phyloP scores from a whole-genome alignment of 2,797 vertebrate species.

The Loriculus beryllinus region DNA sequence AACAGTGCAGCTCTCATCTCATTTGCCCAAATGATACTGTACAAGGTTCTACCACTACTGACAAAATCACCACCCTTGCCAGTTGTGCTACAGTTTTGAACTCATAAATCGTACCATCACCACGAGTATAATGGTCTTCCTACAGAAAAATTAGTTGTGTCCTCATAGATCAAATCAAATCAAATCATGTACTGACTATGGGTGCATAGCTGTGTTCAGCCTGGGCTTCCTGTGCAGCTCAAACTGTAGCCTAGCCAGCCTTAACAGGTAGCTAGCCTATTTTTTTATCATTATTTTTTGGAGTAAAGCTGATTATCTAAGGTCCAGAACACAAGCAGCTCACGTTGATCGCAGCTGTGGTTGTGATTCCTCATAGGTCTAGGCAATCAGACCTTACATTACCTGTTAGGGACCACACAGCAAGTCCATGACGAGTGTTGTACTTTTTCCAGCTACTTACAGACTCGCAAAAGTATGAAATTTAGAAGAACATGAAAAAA shows the following conservation, averaged over 20 bases:
- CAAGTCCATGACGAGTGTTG: neutral
- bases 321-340: neutral
- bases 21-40: neutral
- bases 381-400: neutral
- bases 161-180: neutral
- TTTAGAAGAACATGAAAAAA: constrained; percentile 16
- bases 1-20: neutral
- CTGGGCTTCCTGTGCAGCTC: neutral
- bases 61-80: neutral
- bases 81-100: neutral
- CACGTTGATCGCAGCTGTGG: neutral
- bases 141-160: neutral
- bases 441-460: neutral
- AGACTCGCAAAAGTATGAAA: neutral
- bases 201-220: neutral
- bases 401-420: constrained; percentile 21
- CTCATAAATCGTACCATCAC: neutral
- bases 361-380: neutral
- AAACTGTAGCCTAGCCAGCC: neutral
- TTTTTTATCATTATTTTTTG: neutral
- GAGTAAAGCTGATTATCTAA: neutral
- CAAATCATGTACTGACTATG: neutral
- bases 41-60: neutral
- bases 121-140: neutral
- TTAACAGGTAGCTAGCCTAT: neutral